These are phyloP conservation scores for Rhyacophila brunnea DNA, from an alignment of 1,140 invertebrate species.

Conservation along the genomic window DNA sequence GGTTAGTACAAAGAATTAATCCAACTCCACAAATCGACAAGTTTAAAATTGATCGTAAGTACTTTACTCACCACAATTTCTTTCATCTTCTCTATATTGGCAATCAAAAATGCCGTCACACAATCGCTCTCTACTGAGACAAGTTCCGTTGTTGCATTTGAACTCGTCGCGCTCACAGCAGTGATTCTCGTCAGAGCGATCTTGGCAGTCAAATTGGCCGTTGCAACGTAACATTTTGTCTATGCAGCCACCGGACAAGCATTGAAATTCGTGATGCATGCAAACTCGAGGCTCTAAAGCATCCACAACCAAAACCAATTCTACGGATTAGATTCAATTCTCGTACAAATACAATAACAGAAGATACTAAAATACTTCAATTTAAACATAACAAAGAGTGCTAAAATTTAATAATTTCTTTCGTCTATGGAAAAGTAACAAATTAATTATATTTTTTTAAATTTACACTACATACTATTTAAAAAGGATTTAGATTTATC, in stretches of 20 bases:
- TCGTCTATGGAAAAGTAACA: too few species aligned
- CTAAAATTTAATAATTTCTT: too few species aligned
- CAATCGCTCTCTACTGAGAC: conserved; percentile 42
- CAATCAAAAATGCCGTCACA: conserved; percentile 75
- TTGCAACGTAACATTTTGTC: conserved; percentile 53
- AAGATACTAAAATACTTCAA: too few species aligned
- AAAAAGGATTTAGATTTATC: too few species aligned
- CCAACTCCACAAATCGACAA: conserved; percentile 7
- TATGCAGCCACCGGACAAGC: conserved; percentile 58
- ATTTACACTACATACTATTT: too few species aligned
- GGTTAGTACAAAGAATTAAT: too few species aligned
- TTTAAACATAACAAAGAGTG: too few species aligned
- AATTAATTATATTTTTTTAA: too few species aligned
- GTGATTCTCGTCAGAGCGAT: conserved; percentile 66
- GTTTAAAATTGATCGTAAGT: not conserved
- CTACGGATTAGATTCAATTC: not conserved
- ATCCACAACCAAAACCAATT: conserved; percentile 11
- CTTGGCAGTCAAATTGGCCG: conserved; percentile 58
- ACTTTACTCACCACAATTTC: conserved; percentile 46
- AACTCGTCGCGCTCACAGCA: conserved; percentile 52
- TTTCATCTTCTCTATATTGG: conserved; percentile 71
- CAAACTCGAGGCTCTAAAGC: conserved; percentile 30
- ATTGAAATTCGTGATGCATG: conserved; percentile 55
- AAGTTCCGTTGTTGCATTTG: not conserved
- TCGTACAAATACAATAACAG: too few species aligned